phyloP scores from a whole-genome alignment of 1,140 invertebrate genomes.

The Anthonomus grandis region DNA sequence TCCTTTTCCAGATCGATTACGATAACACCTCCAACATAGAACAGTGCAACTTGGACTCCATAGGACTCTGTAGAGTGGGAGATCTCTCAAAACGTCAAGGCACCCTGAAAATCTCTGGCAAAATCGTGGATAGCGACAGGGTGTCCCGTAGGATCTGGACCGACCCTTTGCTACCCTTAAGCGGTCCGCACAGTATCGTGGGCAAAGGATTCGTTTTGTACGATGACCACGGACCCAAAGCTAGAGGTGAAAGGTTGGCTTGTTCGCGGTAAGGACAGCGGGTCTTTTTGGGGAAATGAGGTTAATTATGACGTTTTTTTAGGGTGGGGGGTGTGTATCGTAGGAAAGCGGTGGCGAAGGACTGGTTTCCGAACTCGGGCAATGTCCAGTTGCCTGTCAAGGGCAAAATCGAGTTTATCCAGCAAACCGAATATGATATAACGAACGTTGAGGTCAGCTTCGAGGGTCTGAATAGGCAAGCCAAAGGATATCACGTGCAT shows the following conservation, averaged over 20 bases:
- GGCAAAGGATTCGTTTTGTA: slow-evolving; percentile 85
- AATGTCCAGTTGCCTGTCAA: slow-evolving; percentile 54
- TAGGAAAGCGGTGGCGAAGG: slow-evolving; percentile 77
- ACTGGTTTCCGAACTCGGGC: slow-evolving; percentile 83
- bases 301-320: background rate
- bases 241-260: slow-evolving; percentile 80
- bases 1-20: slow-evolving; percentile 51
- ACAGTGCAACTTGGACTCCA: slow-evolving; percentile 53
- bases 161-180: slow-evolving; percentile 72
- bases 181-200: slow-evolving; percentile 70
- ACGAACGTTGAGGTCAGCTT: slow-evolving; percentile 76
- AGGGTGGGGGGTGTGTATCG: slow-evolving; percentile 73
- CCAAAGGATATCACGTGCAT: slow-evolving; percentile 78
- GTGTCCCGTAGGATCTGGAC: slow-evolving; percentile 75
- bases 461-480: slow-evolving; percentile 66
- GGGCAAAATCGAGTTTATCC: slow-evolving; percentile 77
- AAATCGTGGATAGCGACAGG: slow-evolving; percentile 58
- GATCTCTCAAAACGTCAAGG: slow-evolving; percentile 68
- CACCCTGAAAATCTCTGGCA: slow-evolving; percentile 69
- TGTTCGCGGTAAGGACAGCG: slow-evolving; percentile 68
- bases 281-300: background rate
- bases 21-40: slow-evolving; percentile 39
- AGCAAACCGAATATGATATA: slow-evolving; percentile 81
- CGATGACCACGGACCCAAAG: slow-evolving; percentile 81
- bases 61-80: slow-evolving; percentile 63